These are phyloP conservation scores for Tachina lurida DNA, from an alignment of 2,888 invertebrate species.

Conservation along the genomic window DNA sequence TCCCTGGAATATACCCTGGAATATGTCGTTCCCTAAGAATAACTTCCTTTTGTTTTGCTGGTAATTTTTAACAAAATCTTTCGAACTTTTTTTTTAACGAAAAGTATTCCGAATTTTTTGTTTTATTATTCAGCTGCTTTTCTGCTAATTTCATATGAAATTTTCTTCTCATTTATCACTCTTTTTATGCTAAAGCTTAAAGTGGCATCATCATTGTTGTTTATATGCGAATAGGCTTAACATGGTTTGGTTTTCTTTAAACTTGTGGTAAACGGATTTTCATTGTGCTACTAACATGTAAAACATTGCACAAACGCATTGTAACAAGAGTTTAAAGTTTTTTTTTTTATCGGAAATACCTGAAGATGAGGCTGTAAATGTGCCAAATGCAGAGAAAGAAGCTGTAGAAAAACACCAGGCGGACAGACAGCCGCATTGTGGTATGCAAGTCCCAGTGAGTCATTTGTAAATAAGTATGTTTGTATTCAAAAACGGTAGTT, in stretches of 20 bases:
- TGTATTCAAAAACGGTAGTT: not conserved
- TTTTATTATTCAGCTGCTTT: conserved; percentile 1
- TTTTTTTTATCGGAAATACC: conserved; percentile 2
- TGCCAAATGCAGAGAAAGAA: conserved; percentile 21
- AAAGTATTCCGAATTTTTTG: not conserved
- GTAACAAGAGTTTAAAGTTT: conserved; percentile 39
- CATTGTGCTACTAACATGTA: conserved; percentile 41
- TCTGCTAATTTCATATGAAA: conserved; percentile 12
- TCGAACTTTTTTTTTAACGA: not conserved
- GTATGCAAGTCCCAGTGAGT: conserved; percentile 19
- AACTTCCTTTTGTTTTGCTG: no score
- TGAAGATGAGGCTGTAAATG: conserved; percentile 14
- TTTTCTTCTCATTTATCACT: conserved; percentile 18
- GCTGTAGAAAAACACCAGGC: conserved; percentile 3
- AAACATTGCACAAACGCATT: conserved; percentile 32
- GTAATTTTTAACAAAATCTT: no score
- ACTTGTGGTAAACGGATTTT: conserved; percentile 22
- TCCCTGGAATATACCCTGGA: no score
- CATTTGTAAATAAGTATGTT: not conserved
- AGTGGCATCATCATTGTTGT: conserved; percentile 21
- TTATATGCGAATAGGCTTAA: conserved; percentile 11
- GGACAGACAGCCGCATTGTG: not conserved
- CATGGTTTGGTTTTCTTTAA: conserved; percentile 16
- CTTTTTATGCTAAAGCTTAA: conserved; percentile 13
- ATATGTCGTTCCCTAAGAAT: no score